A percentile compares a stretch with the other conserved stretches of the same genome.
phyloP scores from a whole-genome alignment of 2,888 invertebrate genomes.

The Agrotis exclamationis region DNA sequence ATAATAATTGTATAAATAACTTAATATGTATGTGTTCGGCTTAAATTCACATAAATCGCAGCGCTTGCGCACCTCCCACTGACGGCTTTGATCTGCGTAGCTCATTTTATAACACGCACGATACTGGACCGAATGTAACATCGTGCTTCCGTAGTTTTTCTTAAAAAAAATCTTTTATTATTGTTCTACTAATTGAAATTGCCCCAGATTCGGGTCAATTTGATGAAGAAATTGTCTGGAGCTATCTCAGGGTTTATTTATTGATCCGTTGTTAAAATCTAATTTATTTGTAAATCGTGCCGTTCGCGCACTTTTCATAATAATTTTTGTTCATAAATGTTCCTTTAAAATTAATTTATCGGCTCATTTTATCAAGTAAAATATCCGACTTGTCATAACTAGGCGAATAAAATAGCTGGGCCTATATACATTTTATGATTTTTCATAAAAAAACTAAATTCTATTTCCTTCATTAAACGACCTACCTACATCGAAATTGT shows the following conservation, averaged over 20 bases:
- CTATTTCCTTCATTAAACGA: constrained; percentile 29
- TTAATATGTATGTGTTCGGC: constrained; percentile 44
- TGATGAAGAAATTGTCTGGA: constrained; percentile 51
- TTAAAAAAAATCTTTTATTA: constrained; percentile 59
- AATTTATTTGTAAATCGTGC: constrained; percentile 38
- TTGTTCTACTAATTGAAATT: constrained; percentile 54
- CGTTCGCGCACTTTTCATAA: constrained; percentile 39
- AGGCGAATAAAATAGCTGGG: background rate
- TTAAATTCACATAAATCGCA: constrained; percentile 55
- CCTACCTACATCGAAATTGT: background rate
- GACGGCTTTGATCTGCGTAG: constrained; percentile 58
- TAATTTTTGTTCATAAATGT: constrained; percentile 30
- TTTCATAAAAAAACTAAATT: constrained; percentile 22
- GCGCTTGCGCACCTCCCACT: constrained; percentile 50
- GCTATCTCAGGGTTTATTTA: constrained; percentile 46
- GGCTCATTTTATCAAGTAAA: constrained; percentile 27
- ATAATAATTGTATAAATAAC: constrained; percentile 52
- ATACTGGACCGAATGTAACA: constrained; percentile 45
- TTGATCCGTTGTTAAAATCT: constrained; percentile 49
- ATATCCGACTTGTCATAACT: constrained; percentile 26
- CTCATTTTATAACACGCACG: constrained; percentile 51
- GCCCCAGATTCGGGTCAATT: constrained; percentile 46
- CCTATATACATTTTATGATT: constrained; percentile 2
- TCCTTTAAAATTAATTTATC: constrained; percentile 35
- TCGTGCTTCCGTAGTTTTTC: constrained; percentile 56